Evolutionary conservation across 2,888 invertebrate species (phyloP).

Genomic region (Cephus pygmeus): DNA sequence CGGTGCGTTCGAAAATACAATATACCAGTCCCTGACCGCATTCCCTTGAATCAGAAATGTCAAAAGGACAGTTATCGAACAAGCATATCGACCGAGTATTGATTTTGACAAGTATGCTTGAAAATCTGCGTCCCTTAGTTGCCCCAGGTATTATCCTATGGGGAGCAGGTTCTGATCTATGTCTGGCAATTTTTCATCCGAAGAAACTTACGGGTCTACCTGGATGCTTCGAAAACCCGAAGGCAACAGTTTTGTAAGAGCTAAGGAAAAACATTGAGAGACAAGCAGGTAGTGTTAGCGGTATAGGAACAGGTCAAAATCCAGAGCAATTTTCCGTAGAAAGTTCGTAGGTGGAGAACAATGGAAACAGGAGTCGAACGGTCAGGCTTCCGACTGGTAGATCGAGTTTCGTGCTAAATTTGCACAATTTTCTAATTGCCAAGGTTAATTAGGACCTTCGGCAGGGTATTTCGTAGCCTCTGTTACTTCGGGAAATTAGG

Average conservation of each 20-base stretch:
- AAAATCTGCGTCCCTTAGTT: neutral
- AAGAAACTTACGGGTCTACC: conserved; percentile 48
- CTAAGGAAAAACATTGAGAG: conserved; percentile 10
- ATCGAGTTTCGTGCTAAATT: conserved; percentile 14
- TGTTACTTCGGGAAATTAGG: neutral
- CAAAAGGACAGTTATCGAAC: neutral
- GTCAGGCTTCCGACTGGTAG: conserved; percentile 11
- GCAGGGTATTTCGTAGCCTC: neutral
- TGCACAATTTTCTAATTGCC: conserved; percentile 47
- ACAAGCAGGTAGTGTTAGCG: conserved; percentile 35
- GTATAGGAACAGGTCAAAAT: conserved; percentile 43
- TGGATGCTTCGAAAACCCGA: conserved; percentile 21
- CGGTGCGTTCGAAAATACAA: conserved; percentile 22
- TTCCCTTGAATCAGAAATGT: neutral
- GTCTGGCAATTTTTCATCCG: conserved; percentile 55
- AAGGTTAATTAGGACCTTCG: conserved; percentile 36
- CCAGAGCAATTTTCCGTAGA: conserved; percentile 29
- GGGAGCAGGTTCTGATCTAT: conserved; percentile 49
- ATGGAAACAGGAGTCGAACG: conserved; percentile 30
- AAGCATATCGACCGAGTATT: neutral
- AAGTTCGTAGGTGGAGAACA: conserved; percentile 21
- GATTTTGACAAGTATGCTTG: neutral
- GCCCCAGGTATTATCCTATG: neutral
- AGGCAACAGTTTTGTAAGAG: conserved; percentile 30
- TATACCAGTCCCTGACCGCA: conserved; percentile 2